Conservation (phyloP, 1,140 invertebrate species). For the Drosophila aff. region DNA sequence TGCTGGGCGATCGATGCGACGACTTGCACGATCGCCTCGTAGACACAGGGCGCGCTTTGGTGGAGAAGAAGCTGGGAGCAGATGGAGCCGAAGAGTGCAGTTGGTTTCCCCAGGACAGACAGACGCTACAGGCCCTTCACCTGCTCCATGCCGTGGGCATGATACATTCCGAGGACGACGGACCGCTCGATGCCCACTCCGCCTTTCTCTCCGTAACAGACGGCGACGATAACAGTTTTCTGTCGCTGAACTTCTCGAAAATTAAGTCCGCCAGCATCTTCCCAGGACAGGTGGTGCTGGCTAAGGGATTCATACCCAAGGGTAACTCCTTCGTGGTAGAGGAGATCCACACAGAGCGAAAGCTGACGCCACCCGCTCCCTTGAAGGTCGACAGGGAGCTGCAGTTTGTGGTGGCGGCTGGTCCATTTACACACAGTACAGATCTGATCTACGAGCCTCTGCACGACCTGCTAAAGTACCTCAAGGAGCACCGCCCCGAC, state of each 20-base stretch:
- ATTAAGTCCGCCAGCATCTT: slow-evolving; percentile 91
- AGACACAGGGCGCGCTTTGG: slow-evolving; percentile 52
- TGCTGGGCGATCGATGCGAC: slow-evolving; percentile 60
- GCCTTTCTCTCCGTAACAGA: slow-evolving; percentile 90
- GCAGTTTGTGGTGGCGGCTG: slow-evolving; percentile 91
- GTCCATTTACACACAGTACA: slow-evolving; percentile 92
- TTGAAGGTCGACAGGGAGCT: slow-evolving; percentile 86
- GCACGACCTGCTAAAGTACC: slow-evolving; percentile 90
- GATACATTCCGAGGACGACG: slow-evolving; percentile 90
- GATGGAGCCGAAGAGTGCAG: slow-evolving; percentile 55
- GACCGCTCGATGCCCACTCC: slow-evolving; percentile 89
- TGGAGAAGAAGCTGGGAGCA: slow-evolving; percentile 62
- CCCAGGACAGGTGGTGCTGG: slow-evolving; percentile 93
- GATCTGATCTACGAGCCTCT: slow-evolving; percentile 93
- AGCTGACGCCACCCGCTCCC: slow-evolving; percentile 54
- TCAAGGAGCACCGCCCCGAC: slow-evolving; percentile 90
- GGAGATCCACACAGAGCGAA: slow-evolving; percentile 87
- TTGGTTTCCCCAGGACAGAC: slow-evolving; percentile 67
- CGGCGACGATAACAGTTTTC: slow-evolving; percentile 83
- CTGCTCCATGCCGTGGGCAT: slow-evolving; percentile 87
- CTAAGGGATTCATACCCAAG: slow-evolving; percentile 90
- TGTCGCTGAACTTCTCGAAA: slow-evolving; percentile 88
- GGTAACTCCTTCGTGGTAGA: slow-evolving; percentile 89
- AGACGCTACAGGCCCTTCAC: slow-evolving; percentile 61
- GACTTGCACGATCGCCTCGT: slow-evolving; percentile 57